These are phyloP conservation scores for Aelia acuminata DNA, from an alignment of 2,888 invertebrate genomes.

Conservation along the genomic window DNA sequence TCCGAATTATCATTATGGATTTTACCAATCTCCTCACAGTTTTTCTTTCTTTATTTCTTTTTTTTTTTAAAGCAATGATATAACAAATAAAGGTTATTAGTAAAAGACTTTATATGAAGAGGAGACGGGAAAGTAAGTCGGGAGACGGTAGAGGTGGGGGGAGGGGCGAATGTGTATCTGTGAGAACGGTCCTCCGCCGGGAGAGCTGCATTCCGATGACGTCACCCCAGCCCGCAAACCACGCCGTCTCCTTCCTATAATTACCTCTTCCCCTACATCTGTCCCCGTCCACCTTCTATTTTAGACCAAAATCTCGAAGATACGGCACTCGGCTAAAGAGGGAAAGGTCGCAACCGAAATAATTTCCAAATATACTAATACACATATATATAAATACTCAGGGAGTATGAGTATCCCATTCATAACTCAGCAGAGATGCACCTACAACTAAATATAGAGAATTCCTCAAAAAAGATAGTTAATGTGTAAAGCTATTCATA, in stretches of 20 bases:
- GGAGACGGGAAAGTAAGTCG: conserved; percentile 14
- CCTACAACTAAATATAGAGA: too few species aligned
- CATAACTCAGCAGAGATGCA: neutral
- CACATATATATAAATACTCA: too few species aligned
- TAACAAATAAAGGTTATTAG: neutral
- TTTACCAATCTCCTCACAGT: neutral
- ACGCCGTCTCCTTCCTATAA: conserved; percentile 48
- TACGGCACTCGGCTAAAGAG: neutral
- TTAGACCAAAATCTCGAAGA: neutral
- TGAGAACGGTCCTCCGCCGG: conserved; percentile 45
- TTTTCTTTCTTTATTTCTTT: neutral
- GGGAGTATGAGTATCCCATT: neutral
- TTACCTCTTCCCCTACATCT: conserved; percentile 46
- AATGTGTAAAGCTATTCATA: too few species aligned
- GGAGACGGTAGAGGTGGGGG: conserved; percentile 20
- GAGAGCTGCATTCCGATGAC: conserved; percentile 56
- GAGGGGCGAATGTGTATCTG: conserved; percentile 47
- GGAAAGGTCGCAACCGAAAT: neutral
- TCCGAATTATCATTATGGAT: too few species aligned
- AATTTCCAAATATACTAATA: neutral
- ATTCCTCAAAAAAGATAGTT: too few species aligned
- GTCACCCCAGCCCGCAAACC: conserved; percentile 54
- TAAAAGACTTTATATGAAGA: neutral
- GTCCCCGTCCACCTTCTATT: neutral
- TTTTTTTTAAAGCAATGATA: neutral